Conservation (phyloP, 2,113 vertebrate species). For the Bambusicola thoracicus region DNA sequence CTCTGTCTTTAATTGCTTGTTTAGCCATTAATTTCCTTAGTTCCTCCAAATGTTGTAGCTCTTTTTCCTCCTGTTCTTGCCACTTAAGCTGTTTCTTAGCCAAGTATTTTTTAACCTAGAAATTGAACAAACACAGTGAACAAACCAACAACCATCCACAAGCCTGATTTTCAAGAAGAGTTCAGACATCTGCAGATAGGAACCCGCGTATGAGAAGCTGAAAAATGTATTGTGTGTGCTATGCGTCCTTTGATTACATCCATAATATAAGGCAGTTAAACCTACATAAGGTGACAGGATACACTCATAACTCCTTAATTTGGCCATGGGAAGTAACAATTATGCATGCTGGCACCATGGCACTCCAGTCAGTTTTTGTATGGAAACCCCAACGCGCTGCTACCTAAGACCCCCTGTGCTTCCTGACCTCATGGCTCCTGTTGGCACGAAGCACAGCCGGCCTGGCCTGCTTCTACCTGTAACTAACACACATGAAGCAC, state of each 20-base stretch:
- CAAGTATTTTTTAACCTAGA: constrained; percentile 87
- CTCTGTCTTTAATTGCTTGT: constrained; percentile 86
- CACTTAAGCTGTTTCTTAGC: constrained; percentile 83
- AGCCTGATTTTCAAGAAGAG: neutral
- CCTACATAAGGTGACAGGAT: neutral
- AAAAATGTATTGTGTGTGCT: neutral
- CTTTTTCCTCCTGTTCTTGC: constrained; percentile 81
- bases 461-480: neutral
- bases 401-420: no score
- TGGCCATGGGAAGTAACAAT: no score
- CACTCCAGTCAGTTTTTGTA: no score
- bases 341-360: no score
- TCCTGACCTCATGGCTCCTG: neutral
- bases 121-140: constrained; percentile 47
- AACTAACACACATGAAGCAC: neutral
- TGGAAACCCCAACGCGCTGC: no score
- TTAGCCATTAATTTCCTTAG: constrained; percentile 86
- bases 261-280: neutral
- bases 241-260: neutral
- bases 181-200: neutral
- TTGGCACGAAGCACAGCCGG: neutral
- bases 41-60: constrained; percentile 80
- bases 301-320: neutral
- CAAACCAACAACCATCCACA: neutral
- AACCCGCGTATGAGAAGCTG: neutral